Evolutionary conservation across 2,113 vertebrate genomes (phyloP).

Genomic region (Polypterus senegalus): DNA sequence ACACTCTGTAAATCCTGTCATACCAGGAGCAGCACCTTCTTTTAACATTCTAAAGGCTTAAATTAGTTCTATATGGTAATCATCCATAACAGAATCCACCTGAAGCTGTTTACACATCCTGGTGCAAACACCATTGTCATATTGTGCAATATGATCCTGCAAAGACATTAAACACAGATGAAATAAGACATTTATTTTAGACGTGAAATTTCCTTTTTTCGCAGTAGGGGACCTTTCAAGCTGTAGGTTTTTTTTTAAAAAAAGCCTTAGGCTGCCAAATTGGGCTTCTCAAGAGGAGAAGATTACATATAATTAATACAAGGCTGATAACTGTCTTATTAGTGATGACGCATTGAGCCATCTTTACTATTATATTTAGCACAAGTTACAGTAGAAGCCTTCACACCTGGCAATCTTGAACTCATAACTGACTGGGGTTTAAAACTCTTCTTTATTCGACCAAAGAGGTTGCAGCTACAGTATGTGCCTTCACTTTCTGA

Average conservation of each 20-base stretch:
- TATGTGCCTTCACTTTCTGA: no score
- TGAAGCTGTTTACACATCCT: not conserved
- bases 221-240: not conserved
- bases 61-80: no score
- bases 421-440: no score
- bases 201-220: not conserved
- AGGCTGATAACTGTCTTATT: not conserved
- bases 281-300: not conserved
- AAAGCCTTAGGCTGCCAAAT: not conserved
- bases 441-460: no score
- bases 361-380: not conserved
- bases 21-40: no score
- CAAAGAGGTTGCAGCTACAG: no score
- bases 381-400: no score
- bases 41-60: no score
- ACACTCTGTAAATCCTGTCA: no score
- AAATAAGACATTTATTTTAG: not conserved
- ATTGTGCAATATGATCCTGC: not conserved
- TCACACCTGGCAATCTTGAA: no score
- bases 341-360: not conserved
- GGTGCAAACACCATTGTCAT: not conserved
- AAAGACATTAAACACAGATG: not conserved
- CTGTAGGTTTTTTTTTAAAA: not conserved
- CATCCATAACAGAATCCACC: not conserved
- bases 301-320: not conserved